Evolutionary conservation across 2,113 vertebrate genomes (phyloP).

Genomic region (Grammomys surdaster): DNA sequence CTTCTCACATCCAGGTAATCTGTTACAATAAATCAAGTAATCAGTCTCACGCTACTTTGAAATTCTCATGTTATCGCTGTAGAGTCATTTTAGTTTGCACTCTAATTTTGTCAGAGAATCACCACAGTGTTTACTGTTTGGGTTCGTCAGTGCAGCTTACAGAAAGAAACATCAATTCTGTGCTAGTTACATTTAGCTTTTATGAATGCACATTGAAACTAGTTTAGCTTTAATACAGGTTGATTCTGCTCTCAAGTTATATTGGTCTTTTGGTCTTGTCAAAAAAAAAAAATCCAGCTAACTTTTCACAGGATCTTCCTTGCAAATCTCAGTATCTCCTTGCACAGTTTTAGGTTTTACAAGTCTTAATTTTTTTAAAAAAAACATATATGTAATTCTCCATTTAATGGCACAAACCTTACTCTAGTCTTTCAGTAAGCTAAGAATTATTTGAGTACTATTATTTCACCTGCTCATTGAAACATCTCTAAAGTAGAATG

Average conservation of each 20-base stretch:
- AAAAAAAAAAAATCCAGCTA: not conserved
- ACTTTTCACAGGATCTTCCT: not conserved
- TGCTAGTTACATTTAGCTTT: not conserved
- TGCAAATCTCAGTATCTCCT: not conserved
- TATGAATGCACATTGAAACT: not conserved
- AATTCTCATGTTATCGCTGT: not conserved
- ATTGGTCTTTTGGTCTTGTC: constrained; percentile 3
- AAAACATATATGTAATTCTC: not conserved
- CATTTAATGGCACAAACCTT: not conserved
- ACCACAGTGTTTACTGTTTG: not conserved
- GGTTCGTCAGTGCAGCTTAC: not conserved
- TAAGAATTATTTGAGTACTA: constrained; percentile 19
- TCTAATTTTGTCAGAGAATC: not conserved
- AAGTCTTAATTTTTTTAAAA: not conserved
- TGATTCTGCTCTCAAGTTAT: not conserved
- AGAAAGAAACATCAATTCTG: not conserved
- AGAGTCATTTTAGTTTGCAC: not conserved
- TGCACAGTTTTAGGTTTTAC: not conserved
- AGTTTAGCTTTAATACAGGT: not conserved
- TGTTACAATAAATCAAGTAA: not conserved
- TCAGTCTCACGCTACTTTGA: not conserved
- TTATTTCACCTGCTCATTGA: constrained; percentile 35
- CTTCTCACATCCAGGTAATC: not conserved
- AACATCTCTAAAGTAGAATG: not conserved
- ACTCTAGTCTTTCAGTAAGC: not conserved